These are phyloP conservation scores for Hypotaenidia okinawae DNA, from an alignment of 2,797 vertebrate genomes.

Conservation along the genomic window DNA sequence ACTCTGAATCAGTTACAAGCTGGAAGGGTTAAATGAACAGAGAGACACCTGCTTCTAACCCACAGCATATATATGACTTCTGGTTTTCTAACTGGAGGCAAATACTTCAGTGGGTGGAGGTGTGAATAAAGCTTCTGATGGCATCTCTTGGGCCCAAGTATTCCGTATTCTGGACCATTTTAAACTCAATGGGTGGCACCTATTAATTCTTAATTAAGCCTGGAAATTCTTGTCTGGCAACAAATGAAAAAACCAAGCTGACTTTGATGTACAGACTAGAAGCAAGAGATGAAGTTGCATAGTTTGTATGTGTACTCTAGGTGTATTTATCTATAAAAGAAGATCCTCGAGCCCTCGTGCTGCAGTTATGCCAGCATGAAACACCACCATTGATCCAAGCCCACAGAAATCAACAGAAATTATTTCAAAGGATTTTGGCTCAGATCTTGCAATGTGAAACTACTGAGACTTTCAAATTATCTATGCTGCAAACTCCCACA, in stretches of 20 bases:
- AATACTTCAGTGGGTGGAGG: not conserved
- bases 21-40: not conserved
- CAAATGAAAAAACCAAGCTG: conserved; percentile 6
- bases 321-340: not conserved
- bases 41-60: not conserved
- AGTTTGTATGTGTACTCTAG: not conserved
- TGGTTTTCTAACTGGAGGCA: not conserved
- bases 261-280: conserved; percentile 48
- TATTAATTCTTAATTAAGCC: conserved; percentile 53
- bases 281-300: not conserved
- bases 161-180: conserved; percentile 7
- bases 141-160: not conserved
- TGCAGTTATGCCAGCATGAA: not conserved
- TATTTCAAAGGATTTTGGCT: not conserved
- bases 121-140: not conserved
- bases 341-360: not conserved
- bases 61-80: not conserved
- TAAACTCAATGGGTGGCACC: conserved; percentile 16
- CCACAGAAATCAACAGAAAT: not conserved
- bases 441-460: not conserved
- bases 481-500: not conserved
- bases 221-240: conserved; percentile 59
- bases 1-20: not conserved
- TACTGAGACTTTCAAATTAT: not conserved
- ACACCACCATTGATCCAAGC: not conserved